Conservation (phyloP, 92 coral and sea anemone genomes). For the Actinostola sp. region DNA sequence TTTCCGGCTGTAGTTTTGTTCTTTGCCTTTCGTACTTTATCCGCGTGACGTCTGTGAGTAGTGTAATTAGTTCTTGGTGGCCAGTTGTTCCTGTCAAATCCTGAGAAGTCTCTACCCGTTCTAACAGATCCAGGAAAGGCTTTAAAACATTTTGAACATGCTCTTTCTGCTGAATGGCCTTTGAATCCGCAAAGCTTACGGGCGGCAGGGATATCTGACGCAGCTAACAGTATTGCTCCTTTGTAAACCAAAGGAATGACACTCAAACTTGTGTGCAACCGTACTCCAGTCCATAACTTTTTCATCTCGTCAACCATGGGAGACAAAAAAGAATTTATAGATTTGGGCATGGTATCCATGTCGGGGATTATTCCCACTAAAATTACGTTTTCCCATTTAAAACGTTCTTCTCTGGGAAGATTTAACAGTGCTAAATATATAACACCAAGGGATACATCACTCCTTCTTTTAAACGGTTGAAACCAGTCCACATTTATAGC, state of each 20-base stretch:
- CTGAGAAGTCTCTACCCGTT: slow-evolving; percentile 19
- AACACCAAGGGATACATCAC: slow-evolving; percentile 48
- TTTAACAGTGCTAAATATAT: slow-evolving; percentile 51
- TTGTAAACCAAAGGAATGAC: no score
- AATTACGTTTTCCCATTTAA: slow-evolving; percentile 42
- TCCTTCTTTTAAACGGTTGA: slow-evolving; percentile 37
- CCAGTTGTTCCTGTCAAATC: slow-evolving; percentile 42
- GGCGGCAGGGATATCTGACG: slow-evolving; percentile 41
- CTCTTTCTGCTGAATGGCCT: slow-evolving; percentile 40
- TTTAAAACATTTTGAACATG: slow-evolving; percentile 49
- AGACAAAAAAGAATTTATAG: slow-evolving; percentile 21
- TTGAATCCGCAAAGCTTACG: no score
- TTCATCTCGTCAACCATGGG: slow-evolving; percentile 45
- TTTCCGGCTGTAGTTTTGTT: slow-evolving; percentile 19
- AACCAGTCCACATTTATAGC: slow-evolving; percentile 59
- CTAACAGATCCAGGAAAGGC: slow-evolving; percentile 33
- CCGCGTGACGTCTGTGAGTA: slow-evolving; percentile 25
- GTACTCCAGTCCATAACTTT: slow-evolving; percentile 32
- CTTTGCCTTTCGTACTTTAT: slow-evolving; percentile 14
- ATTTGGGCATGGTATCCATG: slow-evolving; percentile 43
- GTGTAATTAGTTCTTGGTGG: slow-evolving; percentile 41
- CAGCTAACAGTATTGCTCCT: slow-evolving; percentile 25
- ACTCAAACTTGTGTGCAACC: slow-evolving; percentile 23
- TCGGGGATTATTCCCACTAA: slow-evolving; percentile 40
- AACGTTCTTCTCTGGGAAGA: slow-evolving; percentile 49